A percentile compares a stretch with the other conserved stretches of the same genome.
Conservation (phyloP, 2,797 vertebrate genomes). For the Fundulus diaphanus region DNA sequence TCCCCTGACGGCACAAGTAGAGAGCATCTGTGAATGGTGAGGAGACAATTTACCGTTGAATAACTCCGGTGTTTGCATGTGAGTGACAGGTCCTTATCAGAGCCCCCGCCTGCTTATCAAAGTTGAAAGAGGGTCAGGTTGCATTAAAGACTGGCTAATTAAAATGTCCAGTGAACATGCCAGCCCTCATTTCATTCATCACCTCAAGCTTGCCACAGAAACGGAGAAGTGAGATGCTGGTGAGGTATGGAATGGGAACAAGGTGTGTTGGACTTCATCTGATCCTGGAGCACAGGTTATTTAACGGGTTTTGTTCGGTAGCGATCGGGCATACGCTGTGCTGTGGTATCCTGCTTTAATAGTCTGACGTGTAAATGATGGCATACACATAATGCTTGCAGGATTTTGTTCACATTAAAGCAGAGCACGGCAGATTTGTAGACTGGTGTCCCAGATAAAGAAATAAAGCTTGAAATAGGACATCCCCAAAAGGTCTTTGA, state of each 20-base stretch:
- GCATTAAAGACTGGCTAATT: conserved; percentile 85
- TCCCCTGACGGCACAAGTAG: conserved; percentile 47
- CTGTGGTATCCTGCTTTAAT: conserved; percentile 21
- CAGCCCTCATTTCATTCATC: conserved; percentile 71
- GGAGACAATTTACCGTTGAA: conserved; percentile 63
- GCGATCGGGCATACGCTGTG: conserved; percentile 20
- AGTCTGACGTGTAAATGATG: conserved; percentile 4
- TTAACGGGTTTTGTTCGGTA: conserved; percentile 25
- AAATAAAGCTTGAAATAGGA: conserved; percentile 31
- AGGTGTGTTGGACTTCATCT: conserved; percentile 39
- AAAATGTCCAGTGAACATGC: conserved; percentile 80
- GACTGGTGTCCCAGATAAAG: conserved; percentile 18
- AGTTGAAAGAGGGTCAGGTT: conserved; percentile 81
- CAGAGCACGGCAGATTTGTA: conserved; percentile 16
- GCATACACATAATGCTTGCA: conserved; percentile 6
- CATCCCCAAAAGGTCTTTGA: conserved; percentile 22
- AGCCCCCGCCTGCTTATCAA: conserved; percentile 70
- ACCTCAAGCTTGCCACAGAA: conserved; percentile 45
- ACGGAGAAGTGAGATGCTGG: conserved; percentile 39
- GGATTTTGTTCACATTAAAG: conserved; percentile 31
- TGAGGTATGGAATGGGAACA: conserved; percentile 16
- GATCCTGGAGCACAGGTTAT: conserved; percentile 36
- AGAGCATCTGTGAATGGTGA: conserved; percentile 42
- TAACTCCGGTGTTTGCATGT: conserved; percentile 57
- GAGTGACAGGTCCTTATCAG: conserved; percentile 81